Conservation (phyloP, 2,888 invertebrate genomes). For the Melipona bicolor region DNA sequence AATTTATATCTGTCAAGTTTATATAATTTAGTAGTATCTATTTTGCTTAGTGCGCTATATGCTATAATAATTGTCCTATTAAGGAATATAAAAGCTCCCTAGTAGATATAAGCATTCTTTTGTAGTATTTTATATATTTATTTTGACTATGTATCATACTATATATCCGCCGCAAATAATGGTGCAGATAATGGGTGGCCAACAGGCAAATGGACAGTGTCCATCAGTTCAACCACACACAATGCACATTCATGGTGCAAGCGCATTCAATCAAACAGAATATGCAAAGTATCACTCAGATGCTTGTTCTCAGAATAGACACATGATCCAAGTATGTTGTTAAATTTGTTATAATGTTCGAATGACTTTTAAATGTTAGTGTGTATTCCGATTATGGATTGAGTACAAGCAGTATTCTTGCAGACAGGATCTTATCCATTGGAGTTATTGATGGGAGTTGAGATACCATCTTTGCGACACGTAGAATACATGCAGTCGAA, state of each 20-base stretch:
- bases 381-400: background rate
- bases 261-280: conserved; percentile 74
- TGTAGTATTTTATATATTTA: conserved; percentile 52
- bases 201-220: conserved; percentile 78
- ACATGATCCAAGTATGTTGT: conserved; percentile 78
- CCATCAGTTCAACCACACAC: conserved; percentile 73
- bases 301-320: conserved; percentile 74
- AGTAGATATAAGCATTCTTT: conserved; percentile 42
- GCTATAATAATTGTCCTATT: conserved; percentile 1
- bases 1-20: conserved; percentile 19
- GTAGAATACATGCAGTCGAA: conserved; percentile 74
- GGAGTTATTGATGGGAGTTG: conserved; percentile 78
- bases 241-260: conserved; percentile 73
- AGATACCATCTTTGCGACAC: conserved; percentile 75
- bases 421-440: conserved; percentile 77
- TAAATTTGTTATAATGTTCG: background rate
- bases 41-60: conserved; percentile 3
- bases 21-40: conserved; percentile 27
- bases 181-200: conserved; percentile 80
- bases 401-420: conserved; percentile 55
- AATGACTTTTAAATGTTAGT: background rate
- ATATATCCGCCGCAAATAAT: conserved; percentile 80
- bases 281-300: conserved; percentile 73
- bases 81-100: conserved; percentile 6
- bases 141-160: conserved; percentile 81